Percentiles rank a stretch among this genome's conserved stretches.
Evolutionary conservation across 2,113 vertebrate species (phyloP).

Genomic region (Epinephelus cyanopodus): DNA sequence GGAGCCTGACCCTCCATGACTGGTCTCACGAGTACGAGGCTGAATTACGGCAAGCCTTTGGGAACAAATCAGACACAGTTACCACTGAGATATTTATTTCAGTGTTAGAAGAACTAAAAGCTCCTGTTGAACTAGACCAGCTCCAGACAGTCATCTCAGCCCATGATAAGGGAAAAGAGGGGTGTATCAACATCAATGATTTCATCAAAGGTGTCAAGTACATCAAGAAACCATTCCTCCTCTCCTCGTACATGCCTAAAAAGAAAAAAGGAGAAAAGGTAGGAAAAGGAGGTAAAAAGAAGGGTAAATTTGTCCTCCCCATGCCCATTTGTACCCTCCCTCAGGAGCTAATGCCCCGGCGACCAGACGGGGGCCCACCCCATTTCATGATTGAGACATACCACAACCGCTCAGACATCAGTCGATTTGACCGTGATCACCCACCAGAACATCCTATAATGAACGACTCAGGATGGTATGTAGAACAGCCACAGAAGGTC

Average conservation of each 20-base stretch:
- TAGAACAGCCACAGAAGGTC: constrained; percentile 83
- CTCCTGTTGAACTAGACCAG: constrained; percentile 73
- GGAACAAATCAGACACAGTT: constrained; percentile 64
- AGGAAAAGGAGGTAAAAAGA: constrained; percentile 79
- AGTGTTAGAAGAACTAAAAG: constrained; percentile 79
- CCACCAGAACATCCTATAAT: constrained; percentile 88
- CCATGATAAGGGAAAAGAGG: constrained; percentile 78
- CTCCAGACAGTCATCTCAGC: constrained; percentile 77
- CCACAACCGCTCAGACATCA: constrained; percentile 76
- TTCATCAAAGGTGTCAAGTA: constrained; percentile 93
- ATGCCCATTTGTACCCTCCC: constrained; percentile 89
- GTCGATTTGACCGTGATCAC: constrained; percentile 79
- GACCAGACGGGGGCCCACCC: constrained; percentile 87
- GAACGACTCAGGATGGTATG: constrained; percentile 93
- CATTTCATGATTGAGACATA: constrained; percentile 89
- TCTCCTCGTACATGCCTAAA: constrained; percentile 85
- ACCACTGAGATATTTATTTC: constrained; percentile 82
- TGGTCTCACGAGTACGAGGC: constrained; percentile 89
- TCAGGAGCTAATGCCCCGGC: constrained; percentile 19
- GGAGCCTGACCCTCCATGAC: constrained; percentile 90
- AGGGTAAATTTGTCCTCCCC: constrained; percentile 82
- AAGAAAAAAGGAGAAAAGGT: constrained; percentile 85
- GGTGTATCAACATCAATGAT: constrained; percentile 82
- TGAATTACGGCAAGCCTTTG: constrained; percentile 79
- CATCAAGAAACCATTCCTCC: constrained; percentile 86